Percentiles rank a stretch among this genome's conserved stretches.
Conservation (phyloP, 2,797 vertebrate genomes). For the Gastrophryne carolinensis region DNA sequence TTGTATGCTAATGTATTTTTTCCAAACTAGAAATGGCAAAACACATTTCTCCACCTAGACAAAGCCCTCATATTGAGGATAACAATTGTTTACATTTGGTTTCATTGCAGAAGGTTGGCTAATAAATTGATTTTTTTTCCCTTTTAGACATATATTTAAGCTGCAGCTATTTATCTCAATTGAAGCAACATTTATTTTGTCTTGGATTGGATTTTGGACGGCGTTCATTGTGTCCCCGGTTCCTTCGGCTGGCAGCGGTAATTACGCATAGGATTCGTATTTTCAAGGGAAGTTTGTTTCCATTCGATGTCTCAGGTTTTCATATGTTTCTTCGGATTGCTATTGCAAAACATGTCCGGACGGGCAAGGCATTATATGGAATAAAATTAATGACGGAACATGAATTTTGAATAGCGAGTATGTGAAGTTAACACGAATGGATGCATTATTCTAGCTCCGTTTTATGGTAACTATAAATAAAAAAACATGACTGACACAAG, state of each 20-base stretch:
- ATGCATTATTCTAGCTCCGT: conserved; percentile 29
- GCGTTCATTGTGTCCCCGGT: conserved; percentile 38
- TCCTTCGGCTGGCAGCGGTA: conserved; percentile 9
- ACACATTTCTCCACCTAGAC: too few relatives aligned
- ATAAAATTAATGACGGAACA: conserved; percentile 46
- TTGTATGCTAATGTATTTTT: too few relatives aligned
- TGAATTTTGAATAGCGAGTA: conserved; percentile 48
- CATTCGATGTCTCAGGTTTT: conserved; percentile 45
- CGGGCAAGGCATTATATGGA: conserved; percentile 42
- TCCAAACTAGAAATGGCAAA: too few relatives aligned
- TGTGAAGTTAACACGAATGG: conserved; percentile 30
- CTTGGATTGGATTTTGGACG: conserved; percentile 44
- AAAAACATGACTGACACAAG: too few relatives aligned
- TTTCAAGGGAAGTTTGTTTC: conserved; percentile 38
- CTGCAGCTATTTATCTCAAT: conserved; percentile 49
- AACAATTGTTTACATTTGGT: conserved; percentile 45
- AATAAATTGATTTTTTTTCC: conserved; percentile 51
- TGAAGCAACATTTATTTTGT: conserved; percentile 48
- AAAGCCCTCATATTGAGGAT: conserved; percentile 44
- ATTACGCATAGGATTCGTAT: conserved; percentile 7
- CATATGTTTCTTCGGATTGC: conserved; percentile 47
- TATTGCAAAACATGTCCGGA: conserved; percentile 45
- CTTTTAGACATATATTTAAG: conserved; percentile 46
- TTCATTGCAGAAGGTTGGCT: conserved; percentile 39
- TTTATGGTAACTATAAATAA: conserved; percentile 1